phyloP scores from a whole-genome alignment of 1,140 invertebrate species.

The Drosophila prosaltans region DNA sequence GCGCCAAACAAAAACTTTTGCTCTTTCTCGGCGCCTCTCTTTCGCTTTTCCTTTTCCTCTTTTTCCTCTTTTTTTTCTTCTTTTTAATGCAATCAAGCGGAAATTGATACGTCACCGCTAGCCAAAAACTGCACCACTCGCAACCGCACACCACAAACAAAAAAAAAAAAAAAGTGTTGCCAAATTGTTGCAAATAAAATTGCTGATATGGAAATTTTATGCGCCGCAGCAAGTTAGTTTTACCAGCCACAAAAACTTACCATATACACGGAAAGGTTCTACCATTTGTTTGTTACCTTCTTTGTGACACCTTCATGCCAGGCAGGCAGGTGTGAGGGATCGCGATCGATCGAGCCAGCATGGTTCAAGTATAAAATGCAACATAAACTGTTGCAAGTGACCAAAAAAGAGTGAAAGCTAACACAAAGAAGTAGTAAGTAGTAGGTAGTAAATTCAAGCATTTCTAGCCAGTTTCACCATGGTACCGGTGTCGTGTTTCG shows the following conservation, averaged over 20 bases:
- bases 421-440: too few species aligned
- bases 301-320: neutral
- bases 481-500: too few species aligned
- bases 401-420: too few species aligned
- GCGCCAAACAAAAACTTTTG: conserved; percentile 57
- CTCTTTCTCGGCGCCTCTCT: conserved; percentile 32
- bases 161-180: conserved; percentile 56
- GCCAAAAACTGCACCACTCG: conserved; percentile 33
- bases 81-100: conserved; percentile 78
- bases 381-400: too few species aligned
- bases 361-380: neutral
- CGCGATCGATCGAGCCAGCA: neutral
- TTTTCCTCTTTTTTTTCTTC: conserved; percentile 20
- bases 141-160: conserved; percentile 5
- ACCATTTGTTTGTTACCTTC: neutral
- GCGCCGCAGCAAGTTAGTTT: conserved; percentile 46
- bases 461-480: too few species aligned
- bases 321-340: neutral
- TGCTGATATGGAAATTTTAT: conserved; percentile 79
- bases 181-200: conserved; percentile 82
- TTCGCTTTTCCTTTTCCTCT: neutral
- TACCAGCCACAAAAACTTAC: conserved; percentile 28
- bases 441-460: too few species aligned
- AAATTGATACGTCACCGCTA: conserved; percentile 77
- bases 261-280: neutral